A percentile compares a stretch with the other conserved stretches of the same genome.
These are phyloP conservation scores for Hippoglossus stenolepis DNA, from an alignment of 2,113 vertebrate genomes.

Conservation along the genomic window DNA sequence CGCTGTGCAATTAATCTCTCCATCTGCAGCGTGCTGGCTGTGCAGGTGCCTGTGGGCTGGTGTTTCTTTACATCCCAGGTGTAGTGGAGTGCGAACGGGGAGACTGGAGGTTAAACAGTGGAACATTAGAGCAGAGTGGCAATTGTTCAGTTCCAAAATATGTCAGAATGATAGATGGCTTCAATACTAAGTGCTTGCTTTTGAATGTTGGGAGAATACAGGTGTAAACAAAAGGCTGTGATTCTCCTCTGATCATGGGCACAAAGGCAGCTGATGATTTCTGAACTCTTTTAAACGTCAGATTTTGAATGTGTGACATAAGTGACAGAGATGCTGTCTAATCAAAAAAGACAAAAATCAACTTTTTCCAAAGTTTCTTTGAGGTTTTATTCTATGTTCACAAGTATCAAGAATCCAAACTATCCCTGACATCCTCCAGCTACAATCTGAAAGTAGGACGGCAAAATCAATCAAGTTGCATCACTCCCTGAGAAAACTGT, in stretches of 20 bases:
- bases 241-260: slow-evolving; percentile 35
- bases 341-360: not conserved
- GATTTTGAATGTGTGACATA: not conserved
- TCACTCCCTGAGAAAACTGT: too few species aligned
- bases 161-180: slow-evolving; percentile 74
- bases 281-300: not conserved
- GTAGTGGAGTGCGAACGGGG: slow-evolving; percentile 31
- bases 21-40: slow-evolving; percentile 59
- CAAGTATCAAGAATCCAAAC: slow-evolving; percentile 23
- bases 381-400: not conserved
- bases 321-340: not conserved
- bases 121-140: slow-evolving; percentile 59
- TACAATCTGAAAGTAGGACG: slow-evolving; percentile 13
- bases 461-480: not conserved
- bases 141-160: slow-evolving; percentile 70
- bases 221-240: slow-evolving; percentile 29
- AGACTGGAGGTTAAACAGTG: slow-evolving; percentile 33
- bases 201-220: slow-evolving; percentile 30
- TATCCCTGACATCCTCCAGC: slow-evolving; percentile 28
- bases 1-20: slow-evolving; percentile 64
- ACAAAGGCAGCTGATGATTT: slow-evolving; percentile 34
- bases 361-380: not conserved
- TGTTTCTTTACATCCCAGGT: slow-evolving; percentile 74
- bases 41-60: slow-evolving; percentile 64
- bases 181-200: slow-evolving; percentile 28